Base-by-base conservation (phyloP, 2,888 invertebrate genomes). In the Dynastes maya region DNA sequence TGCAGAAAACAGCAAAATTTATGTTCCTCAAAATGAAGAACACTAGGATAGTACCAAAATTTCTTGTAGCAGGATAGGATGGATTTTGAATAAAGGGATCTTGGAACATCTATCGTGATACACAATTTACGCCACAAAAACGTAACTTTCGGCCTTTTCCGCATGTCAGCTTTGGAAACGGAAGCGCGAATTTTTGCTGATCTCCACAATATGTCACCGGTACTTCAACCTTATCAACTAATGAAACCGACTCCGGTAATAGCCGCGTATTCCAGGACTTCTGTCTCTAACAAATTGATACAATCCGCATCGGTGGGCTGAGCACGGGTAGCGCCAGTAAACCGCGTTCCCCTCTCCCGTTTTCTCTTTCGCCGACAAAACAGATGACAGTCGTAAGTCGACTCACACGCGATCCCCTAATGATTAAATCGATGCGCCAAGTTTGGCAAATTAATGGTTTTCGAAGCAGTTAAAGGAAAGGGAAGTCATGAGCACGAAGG, bases 391-490 rank as follows among this genome's bases (percentile, higher is more conserved):
- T 58, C 58, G 72, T 58, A 72, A 72, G 72, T 61, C 72, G 72
- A 58, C 58, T 58, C 58, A 61, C 72, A 72, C 72, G 72, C 72
- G 61, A 72, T 72, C 40, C 72, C 58, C 45, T 72, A 72, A 72
- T 72, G 72, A 61, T 40, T 72, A 72, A 72, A 72, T 72, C 58
- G 58, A 72, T 72, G 72, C 58, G 72, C 72, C 58, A 72, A 72
- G 72, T 72, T 67, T 72, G 72, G 72, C 61, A 45, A 74, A 74
- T 74, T 74, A 74, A 74, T 74, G 72, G 72, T 74, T 74, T 61
- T 74, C 72, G 61, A 74, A 74, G 72, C 72, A 61, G 72, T 74
- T 74, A 61, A 61, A 49, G 72, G 63, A 51, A 63, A 68, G 61
- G 29, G 55, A 63, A 74, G 58, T 61, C 72, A 74, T 61, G 72